Conservation (phyloP, 2,797 vertebrate species). For the Tokudaia tokunoshimensis region DNA sequence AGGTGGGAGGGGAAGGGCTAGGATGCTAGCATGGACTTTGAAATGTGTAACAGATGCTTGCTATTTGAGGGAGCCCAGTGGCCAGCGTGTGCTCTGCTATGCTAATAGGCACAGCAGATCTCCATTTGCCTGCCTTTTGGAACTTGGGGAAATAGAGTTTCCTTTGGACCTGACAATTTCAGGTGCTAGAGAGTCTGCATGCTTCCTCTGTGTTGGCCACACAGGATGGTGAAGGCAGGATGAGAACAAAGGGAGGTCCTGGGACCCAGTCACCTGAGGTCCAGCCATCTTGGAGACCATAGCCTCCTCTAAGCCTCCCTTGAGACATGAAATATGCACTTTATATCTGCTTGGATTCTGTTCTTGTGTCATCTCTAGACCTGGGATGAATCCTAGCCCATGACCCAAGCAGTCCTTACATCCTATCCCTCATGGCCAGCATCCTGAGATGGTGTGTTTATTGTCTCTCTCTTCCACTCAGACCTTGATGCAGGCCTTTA, state of each 20-base stretch:
- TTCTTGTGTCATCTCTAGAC: neutral
- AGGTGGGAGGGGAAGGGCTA: neutral
- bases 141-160: neutral
- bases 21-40: neutral
- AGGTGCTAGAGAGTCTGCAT: neutral
- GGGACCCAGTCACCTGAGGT: neutral
- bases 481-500: neutral
- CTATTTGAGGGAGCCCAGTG: too few species aligned
- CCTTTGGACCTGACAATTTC: neutral
- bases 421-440: neutral
- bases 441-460: neutral
- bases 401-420: neutral
- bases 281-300: too few species aligned
- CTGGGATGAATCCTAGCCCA: neutral
- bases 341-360: neutral
- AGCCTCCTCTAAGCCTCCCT: neutral
- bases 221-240: neutral
- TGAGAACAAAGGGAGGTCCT: neutral
- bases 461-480: neutral
- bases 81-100: too few species aligned
- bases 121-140: neutral
- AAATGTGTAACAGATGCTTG: neutral
- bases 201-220: neutral
- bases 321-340: neutral
- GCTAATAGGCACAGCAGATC: neutral